phyloP scores from a whole-genome alignment of 2,113 vertebrate species.

The Sceloporus undulatus region DNA sequence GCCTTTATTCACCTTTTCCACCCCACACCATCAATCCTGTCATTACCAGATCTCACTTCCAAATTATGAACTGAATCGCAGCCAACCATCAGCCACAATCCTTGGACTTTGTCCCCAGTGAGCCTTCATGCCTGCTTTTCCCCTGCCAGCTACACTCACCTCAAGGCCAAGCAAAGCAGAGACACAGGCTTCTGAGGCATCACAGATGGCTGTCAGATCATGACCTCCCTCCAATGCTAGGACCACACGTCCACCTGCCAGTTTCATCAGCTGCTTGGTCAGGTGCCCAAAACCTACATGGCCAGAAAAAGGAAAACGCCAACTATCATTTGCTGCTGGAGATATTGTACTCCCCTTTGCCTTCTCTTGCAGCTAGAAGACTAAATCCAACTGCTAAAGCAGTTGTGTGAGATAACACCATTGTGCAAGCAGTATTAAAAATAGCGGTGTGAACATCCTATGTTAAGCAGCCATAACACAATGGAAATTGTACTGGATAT shows the following conservation, averaged over 20 bases:
- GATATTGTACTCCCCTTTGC: background rate
- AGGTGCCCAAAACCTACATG: slow-evolving; percentile 87
- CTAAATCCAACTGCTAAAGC: too few relatives aligned
- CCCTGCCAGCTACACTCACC: slow-evolving; percentile 65
- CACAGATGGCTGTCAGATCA: slow-evolving; percentile 90
- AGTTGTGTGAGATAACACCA: too few relatives aligned
- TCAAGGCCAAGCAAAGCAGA: slow-evolving; percentile 86
- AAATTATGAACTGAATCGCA: background rate
- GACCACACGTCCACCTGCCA: slow-evolving; percentile 87
- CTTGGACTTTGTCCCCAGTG: background rate
- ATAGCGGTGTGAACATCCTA: too few relatives aligned
- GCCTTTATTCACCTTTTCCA: background rate
- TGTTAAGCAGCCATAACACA: too few relatives aligned
- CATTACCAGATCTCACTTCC: background rate
- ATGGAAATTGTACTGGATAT: too few relatives aligned
- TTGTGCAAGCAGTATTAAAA: too few relatives aligned
- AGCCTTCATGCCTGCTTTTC: background rate
- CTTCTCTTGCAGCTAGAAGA: background rate
- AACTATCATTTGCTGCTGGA: background rate
- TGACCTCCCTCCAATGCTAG: slow-evolving; percentile 90
- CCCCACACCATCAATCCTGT: background rate
- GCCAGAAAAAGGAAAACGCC: background rate
- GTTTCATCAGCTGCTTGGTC: slow-evolving; percentile 88
- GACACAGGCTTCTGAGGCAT: slow-evolving; percentile 88
- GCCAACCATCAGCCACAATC: background rate